A percentile compares a stretch with the other conserved stretches of the same genome.
phyloP scores from a whole-genome alignment of 2,113 vertebrate genomes.

The Mesitornis unicolor region DNA sequence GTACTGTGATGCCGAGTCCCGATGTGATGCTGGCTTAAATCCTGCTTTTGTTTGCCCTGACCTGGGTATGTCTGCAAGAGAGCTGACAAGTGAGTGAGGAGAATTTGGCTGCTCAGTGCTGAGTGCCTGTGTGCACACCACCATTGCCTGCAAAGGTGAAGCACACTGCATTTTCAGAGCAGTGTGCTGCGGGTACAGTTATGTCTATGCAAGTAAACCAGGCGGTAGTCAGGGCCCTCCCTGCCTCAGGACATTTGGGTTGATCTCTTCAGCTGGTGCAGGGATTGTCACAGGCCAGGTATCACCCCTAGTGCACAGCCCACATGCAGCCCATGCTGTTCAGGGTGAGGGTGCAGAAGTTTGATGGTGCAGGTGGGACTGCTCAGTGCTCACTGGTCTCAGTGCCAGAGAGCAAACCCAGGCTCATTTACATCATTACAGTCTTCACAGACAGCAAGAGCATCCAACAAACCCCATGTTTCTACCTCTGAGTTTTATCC shows the following conservation, averaged over 20 bases:
- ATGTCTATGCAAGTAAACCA: neutral
- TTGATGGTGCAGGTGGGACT: accelerated
- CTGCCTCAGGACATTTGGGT: neutral
- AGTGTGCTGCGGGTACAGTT: accelerated
- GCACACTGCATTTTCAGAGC: neutral
- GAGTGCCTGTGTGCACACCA: neutral
- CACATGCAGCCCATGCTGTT: neutral
- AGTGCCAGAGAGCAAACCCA: neutral
- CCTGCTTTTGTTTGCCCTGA: neutral
- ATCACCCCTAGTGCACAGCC: accelerated
- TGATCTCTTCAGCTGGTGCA: neutral
- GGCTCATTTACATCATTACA: too few species aligned
- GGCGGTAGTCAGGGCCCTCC: neutral
- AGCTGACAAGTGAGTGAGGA: neutral
- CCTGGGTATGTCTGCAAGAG: accelerated
- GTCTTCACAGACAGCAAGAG: neutral
- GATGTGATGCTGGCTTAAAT: neutral
- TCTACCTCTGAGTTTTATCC: neutral
- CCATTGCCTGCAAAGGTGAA: neutral
- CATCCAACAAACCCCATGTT: neutral
- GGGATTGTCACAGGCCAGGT: neutral
- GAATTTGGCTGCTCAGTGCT: neutral
- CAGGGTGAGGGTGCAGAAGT: neutral
- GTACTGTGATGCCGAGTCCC: neutral
- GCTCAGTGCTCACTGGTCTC: neutral